phyloP scores from a whole-genome alignment of 2,797 vertebrate genomes.

The Muraenolepis orangiensis region DNA sequence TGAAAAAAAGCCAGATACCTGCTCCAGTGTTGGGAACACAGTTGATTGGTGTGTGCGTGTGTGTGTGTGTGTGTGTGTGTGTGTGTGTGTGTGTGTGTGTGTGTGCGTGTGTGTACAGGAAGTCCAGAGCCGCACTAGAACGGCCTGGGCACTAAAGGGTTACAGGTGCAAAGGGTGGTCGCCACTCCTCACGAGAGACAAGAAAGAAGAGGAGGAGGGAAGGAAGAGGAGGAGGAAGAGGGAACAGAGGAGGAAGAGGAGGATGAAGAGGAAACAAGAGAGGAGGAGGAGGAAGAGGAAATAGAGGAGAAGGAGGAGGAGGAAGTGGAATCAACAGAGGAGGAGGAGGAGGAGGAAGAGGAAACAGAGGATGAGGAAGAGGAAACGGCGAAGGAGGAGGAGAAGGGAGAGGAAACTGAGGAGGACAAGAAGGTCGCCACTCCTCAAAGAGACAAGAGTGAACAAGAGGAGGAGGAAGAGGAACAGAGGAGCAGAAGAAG shows the following conservation, averaged over 20 bases:
- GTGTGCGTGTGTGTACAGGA: constrained; percentile 27
- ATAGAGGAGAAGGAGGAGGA: not conserved
- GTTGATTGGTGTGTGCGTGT: not conserved
- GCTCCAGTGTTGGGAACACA: not conserved
- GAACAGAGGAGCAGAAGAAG: too few relatives aligned
- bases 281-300: not conserved
- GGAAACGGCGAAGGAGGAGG: not conserved
- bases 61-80: not conserved
- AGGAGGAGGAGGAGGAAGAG: not conserved
- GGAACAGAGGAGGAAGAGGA: not conserved
- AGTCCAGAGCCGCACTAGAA: constrained; percentile 62
- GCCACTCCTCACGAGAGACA: constrained; percentile 65
- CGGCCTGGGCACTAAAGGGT: constrained; percentile 77
- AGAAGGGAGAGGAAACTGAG: not conserved
- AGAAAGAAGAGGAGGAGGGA: constrained; percentile 28
- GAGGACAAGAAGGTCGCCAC: not conserved
- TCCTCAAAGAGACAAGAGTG: too few relatives aligned
- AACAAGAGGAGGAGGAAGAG: too few relatives aligned
- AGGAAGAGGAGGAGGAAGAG: not conserved
- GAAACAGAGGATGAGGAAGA: not conserved
- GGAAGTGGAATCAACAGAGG: not conserved
- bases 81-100: constrained; percentile 2
- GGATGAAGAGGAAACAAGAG: not conserved
- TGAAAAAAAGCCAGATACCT: not conserved
- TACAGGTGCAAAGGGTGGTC: constrained; percentile 76